These are phyloP conservation scores for Pempheris klunzingeri DNA, from an alignment of 2,797 vertebrate genomes.

Conservation along the genomic window DNA sequence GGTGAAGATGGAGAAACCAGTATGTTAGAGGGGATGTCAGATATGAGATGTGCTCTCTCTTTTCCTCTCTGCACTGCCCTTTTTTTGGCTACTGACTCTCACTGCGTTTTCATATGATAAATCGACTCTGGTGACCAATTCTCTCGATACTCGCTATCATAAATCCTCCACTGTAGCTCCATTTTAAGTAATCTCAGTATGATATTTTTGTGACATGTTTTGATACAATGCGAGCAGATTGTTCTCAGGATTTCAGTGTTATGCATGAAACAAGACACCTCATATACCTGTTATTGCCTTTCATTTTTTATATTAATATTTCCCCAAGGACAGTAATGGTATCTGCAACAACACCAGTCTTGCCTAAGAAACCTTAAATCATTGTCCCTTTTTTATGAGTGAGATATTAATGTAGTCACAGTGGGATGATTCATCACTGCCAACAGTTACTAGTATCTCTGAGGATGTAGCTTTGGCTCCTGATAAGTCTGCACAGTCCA, in stretches of 20 bases:
- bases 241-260: not conserved
- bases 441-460: conserved; percentile 4
- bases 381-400: conserved; percentile 8
- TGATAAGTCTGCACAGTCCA: conserved; percentile 14
- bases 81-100: not conserved
- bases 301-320: conserved; percentile 38
- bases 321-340: conserved; percentile 8
- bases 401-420: conserved; percentile 18
- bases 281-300: conserved; percentile 23
- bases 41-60: not conserved
- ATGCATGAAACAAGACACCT: conserved; percentile 15
- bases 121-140: conserved; percentile 5
- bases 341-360: conserved; percentile 29
- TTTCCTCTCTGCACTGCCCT: not conserved
- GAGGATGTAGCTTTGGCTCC: not conserved
- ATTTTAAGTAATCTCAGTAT: conserved; percentile 12
- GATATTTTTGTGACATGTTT: conserved; percentile 17
- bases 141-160: not conserved
- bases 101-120: conserved; percentile 24
- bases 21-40: not conserved
- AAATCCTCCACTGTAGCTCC: conserved; percentile 9
- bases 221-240: conserved; percentile 11
- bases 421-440: conserved; percentile 21
- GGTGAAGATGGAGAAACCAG: conserved; percentile 22
- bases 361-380: conserved; percentile 22